These are phyloP conservation scores for Centropristis striata DNA, from an alignment of 2,113 vertebrate genomes.

Conservation along the genomic window DNA sequence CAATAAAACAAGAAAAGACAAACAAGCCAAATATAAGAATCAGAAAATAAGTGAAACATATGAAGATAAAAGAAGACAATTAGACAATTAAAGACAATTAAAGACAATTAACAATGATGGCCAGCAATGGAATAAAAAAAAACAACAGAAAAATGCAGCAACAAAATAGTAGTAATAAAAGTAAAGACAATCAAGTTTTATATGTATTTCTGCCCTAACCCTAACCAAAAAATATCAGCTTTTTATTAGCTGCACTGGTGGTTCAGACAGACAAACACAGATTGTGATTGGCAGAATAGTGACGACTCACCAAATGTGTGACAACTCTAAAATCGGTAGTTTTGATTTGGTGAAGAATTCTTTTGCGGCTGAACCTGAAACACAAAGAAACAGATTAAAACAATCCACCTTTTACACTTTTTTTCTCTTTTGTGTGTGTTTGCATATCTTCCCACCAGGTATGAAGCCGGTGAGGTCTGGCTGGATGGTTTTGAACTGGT, in stretches of 20 bases:
- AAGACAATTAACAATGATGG: no score
- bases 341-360: conserved; percentile 99
- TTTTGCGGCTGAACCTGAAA: conserved; percentile 96
- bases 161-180: no score
- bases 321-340: conserved; percentile 98
- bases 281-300: background rate
- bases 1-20: no score
- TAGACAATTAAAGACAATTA: no score
- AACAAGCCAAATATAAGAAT: no score
- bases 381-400: background rate
- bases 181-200: no score
- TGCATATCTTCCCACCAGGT: conserved; percentile 88
- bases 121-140: no score
- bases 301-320: conserved; percentile 96
- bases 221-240: background rate
- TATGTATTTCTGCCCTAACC: background rate
- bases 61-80: no score
- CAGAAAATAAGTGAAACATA: no score
- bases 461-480: conserved; percentile 98
- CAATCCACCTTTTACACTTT: background rate
- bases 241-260: background rate
- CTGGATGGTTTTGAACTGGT: conserved; percentile 99
- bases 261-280: background rate
- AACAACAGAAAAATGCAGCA: no score
- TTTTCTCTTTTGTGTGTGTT: background rate